These are phyloP conservation scores for Esox masquinongy DNA, from an alignment of 2,797 vertebrate genomes.

Conservation along the genomic window DNA sequence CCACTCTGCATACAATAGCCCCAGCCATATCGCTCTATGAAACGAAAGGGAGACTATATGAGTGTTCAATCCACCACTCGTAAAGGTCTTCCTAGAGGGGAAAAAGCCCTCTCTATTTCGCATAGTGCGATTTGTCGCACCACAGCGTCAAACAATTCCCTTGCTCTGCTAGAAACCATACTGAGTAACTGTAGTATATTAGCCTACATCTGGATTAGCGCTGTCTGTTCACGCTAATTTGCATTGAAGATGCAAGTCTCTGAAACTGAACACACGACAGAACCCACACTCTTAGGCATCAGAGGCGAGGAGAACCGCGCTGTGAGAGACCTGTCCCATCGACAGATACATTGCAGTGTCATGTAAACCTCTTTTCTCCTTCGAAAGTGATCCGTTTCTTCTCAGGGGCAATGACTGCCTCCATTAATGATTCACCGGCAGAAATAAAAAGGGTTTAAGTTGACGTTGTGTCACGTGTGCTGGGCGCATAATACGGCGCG, in stretches of 20 bases:
- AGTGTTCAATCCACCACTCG: constrained; percentile 58
- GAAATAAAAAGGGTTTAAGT: constrained; percentile 98
- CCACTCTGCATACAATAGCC: constrained; percentile 58
- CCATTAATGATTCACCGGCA: constrained; percentile 93
- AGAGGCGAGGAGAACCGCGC: constrained; percentile 61
- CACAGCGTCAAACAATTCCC: constrained; percentile 41
- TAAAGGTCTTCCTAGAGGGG: constrained; percentile 58
- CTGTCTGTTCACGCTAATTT: constrained; percentile 56
- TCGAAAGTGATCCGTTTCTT: constrained; percentile 70
- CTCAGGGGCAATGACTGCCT: constrained; percentile 79
- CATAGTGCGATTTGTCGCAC: constrained; percentile 52
- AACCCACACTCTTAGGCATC: constrained; percentile 54
- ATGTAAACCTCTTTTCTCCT: constrained; percentile 61
- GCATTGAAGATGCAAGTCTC: constrained; percentile 66
- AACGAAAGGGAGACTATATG: constrained; percentile 46
- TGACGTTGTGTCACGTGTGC: constrained; percentile 97
- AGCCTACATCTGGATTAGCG: constrained; percentile 42
- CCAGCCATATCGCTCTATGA: constrained; percentile 44
- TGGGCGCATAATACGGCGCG: constrained; percentile 85
- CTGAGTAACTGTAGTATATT: neutral
- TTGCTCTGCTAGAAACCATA: constrained; percentile 21
- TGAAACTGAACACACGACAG: constrained; percentile 51
- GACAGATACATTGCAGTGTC: constrained; percentile 69
- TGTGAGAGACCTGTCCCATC: constrained; percentile 62
- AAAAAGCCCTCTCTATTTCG: constrained; percentile 42